A percentile compares a stretch with the other conserved stretches of the same genome.
Conservation (phyloP, 53 echinoderm and acorn worm genomes). For the Henricia sp. region DNA sequence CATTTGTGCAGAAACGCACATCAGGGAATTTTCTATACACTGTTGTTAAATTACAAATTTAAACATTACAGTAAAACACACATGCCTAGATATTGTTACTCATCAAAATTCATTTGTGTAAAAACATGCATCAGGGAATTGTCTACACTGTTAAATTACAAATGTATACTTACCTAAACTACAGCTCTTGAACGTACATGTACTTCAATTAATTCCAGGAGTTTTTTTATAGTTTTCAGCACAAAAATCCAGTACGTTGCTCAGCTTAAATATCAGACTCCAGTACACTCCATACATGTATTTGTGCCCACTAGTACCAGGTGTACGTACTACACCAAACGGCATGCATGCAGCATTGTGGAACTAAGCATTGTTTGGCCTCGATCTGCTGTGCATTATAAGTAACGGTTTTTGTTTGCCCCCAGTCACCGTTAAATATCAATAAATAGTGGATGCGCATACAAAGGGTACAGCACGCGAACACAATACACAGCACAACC, state of each 20-base stretch:
- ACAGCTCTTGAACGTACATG: too few relatives aligned
- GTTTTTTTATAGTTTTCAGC: background rate
- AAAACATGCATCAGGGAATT: too few relatives aligned
- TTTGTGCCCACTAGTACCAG: constrained; percentile 31
- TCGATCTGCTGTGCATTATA: background rate
- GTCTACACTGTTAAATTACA: too few relatives aligned
- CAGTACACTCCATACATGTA: background rate
- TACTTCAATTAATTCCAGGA: too few relatives aligned
- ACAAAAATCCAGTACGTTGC: background rate
- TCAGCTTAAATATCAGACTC: background rate
- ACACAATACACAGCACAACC: too few relatives aligned
- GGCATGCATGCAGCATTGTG: constrained; percentile 12
- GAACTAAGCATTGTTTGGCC: constrained; percentile 19
- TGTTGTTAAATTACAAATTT: background rate
- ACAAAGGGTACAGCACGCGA: background rate
- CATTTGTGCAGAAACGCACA: too few relatives aligned
- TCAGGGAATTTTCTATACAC: too few relatives aligned
- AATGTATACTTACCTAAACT: too few relatives aligned
- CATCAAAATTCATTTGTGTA: background rate
- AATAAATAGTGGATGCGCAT: constrained; percentile 13
- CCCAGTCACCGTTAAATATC: constrained; percentile 43
- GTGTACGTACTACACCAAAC: background rate
- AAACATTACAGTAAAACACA: background rate
- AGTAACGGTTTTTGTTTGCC: constrained; percentile 34
- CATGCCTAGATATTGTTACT: background rate